Evolutionary conservation across 1,140 invertebrate genomes (phyloP).

Genomic region (Pentalonia nigronervosa): DNA sequence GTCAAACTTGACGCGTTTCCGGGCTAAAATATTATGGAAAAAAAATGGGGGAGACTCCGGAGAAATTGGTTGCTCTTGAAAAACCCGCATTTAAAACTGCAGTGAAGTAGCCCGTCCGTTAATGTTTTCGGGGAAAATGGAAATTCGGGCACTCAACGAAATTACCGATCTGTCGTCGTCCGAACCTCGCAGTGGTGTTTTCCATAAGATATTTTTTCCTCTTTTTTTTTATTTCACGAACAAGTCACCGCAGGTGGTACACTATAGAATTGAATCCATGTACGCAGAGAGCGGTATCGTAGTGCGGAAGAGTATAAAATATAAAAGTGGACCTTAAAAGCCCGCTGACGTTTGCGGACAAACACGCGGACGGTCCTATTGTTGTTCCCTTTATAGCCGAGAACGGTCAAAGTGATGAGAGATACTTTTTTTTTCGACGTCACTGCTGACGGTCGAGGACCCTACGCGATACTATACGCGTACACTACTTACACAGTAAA

Average conservation of each 20-base stretch:
- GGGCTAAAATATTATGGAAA: not conserved
- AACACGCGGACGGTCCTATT: constrained; percentile 43
- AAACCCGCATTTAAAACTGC: constrained; percentile 36
- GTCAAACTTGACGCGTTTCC: constrained; percentile 38
- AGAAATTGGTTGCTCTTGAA: constrained; percentile 1
- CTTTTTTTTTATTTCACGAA: not conserved
- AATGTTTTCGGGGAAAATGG: constrained; percentile 55
- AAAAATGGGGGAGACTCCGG: not conserved
- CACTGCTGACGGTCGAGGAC: not conserved
- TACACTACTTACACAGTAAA: not conserved
- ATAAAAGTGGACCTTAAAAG: constrained; percentile 56
- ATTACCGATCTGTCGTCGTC: constrained; percentile 54
- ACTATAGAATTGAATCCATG: constrained; percentile 15
- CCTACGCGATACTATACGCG: not conserved
- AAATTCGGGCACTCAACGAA: constrained; percentile 55
- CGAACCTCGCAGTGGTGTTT: not conserved
- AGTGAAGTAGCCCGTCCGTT: constrained; percentile 41
- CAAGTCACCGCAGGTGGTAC: constrained; percentile 44
- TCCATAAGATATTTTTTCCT: constrained; percentile 25
- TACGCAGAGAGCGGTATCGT: not conserved
- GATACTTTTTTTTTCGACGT: constrained; percentile 29
- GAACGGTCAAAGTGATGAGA: constrained; percentile 46
- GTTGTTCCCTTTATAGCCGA: constrained; percentile 36
- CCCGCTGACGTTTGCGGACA: constrained; percentile 52
- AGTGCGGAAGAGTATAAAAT: not conserved